Base-by-base conservation (phyloP, 1,140 invertebrate species). In the Drosophila gunungcola region DNA sequence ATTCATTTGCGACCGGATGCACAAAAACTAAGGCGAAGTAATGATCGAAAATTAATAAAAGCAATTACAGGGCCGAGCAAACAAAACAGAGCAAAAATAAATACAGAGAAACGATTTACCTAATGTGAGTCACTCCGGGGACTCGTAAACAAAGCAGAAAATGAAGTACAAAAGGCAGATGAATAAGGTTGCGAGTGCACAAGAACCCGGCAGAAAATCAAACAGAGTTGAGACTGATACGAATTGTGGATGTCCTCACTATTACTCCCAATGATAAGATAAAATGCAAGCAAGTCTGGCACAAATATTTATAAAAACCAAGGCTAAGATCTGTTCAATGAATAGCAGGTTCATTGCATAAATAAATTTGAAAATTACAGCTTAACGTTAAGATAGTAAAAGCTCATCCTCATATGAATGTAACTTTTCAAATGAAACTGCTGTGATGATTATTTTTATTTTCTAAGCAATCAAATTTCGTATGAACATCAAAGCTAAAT, bases 1-100 rank as follows among this genome's bases (percentile, higher is more conserved):
- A 81, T 74, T 73, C 76, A 78, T 86, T 84, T 76, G 80, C 76
- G 73, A 65, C 52, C 78, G 62, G 63, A 85, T 58, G 65, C 67
- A 51, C 51, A 45, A 63, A 27, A 76, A 80, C 62, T 25, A 46
- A 72, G 68, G 69, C 62, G 42, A 46, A 76, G 63, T 62, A 72
- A 80, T 76, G 72, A 75, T 76, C 52, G 61, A 67, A 64, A 76
- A 75, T 76, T 76, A 67, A 83, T 49, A 69, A 79, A 58, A 41
- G 72, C 72, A 53, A 65, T 67, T 76, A 67, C 72, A 57, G 9
- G 0, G 10, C 41, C 7, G 38, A 39, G 29, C 41, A 65, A 75
- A 74, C 52, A 36, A 63, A 63, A 57, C n/a, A 57, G 38, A 70
- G 42, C 39, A 36, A 61, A 48, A 70, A 46, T 48, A 65, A 74